These are phyloP conservation scores for Sparus aurata DNA, from an alignment of 2,797 vertebrate genomes.

Conservation along the genomic window DNA sequence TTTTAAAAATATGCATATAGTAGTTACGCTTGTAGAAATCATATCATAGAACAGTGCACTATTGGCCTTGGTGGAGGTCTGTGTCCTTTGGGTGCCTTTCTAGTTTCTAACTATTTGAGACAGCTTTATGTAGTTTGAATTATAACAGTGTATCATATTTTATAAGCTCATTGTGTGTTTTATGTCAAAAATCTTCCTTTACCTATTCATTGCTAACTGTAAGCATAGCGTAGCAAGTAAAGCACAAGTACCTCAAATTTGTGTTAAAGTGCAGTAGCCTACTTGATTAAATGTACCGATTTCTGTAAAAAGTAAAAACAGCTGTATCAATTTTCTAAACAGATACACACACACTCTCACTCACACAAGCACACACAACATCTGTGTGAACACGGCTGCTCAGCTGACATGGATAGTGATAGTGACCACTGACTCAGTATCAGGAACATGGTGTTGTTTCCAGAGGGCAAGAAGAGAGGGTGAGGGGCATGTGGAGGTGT, in stretches of 20 bases:
- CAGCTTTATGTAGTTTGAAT: neutral
- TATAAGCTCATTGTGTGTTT: neutral
- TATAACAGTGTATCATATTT: neutral
- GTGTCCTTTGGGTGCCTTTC: too few relatives aligned
- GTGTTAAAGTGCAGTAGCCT: neutral
- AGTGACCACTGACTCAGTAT: constrained; percentile 75
- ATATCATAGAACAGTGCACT: too few relatives aligned
- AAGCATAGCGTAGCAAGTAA: neutral
- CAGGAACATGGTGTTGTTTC: constrained; percentile 80
- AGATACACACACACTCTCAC: constrained; percentile 16
- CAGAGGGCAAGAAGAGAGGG: constrained; percentile 66
- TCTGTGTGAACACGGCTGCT: constrained; percentile 54
- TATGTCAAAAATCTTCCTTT: neutral
- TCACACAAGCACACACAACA: constrained; percentile 18
- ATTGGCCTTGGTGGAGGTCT: too few relatives aligned
- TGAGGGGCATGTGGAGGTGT: constrained; percentile 49
- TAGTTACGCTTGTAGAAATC: too few relatives aligned
- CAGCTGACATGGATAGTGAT: constrained; percentile 65
- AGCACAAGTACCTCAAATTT: constrained; percentile 2
- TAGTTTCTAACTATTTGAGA: neutral
- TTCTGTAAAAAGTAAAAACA: neutral
- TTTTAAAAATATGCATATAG: too few relatives aligned
- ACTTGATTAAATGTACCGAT: neutral
- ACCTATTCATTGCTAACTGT: too few relatives aligned
- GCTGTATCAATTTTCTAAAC: constrained; percentile 13